A percentile compares a stretch with the other conserved stretches of the same genome.
These are phyloP conservation scores for Pegoplata infirma DNA, from an alignment of 2,888 invertebrate genomes.

Conservation along the genomic window DNA sequence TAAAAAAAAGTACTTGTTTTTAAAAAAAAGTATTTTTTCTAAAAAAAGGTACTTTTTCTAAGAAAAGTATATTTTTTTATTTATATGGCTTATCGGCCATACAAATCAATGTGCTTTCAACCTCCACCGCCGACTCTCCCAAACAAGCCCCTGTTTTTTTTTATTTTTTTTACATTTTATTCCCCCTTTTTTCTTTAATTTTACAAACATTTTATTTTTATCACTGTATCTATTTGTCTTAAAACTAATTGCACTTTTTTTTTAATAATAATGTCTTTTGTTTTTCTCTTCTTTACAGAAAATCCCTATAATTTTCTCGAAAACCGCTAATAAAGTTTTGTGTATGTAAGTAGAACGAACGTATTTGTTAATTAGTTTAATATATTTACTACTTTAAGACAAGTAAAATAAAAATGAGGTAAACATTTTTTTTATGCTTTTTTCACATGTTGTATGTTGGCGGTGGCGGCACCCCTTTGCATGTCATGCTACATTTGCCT, in stretches of 20 bases:
- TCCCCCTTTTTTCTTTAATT: not conserved
- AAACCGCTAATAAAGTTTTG: constrained; percentile 37
- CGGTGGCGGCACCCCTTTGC: constrained; percentile 16
- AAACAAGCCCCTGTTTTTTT: no score
- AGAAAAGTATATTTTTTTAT: no score
- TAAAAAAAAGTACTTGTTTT: no score
- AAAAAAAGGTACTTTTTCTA: no score
- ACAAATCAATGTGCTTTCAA: no score
- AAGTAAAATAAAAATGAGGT: constrained; percentile 15
- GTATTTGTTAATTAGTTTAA: constrained; percentile 46
- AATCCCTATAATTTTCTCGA: constrained; percentile 38
- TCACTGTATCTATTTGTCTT: constrained; percentile 53
- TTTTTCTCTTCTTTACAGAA: constrained; percentile 31
- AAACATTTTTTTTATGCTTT: not conserved
- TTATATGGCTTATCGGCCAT: no score
- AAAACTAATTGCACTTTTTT: constrained; percentile 15
- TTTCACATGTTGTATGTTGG: not conserved
- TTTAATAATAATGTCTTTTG: not conserved
- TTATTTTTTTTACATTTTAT: no score
- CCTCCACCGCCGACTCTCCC: no score
- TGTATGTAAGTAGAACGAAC: constrained; percentile 46
- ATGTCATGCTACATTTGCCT: constrained; percentile 44
- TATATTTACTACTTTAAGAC: not conserved
- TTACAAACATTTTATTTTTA: constrained; percentile 44
- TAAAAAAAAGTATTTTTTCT: no score